Conservation (phyloP, 2,113 vertebrate genomes). For the Butorides virescens region DNA sequence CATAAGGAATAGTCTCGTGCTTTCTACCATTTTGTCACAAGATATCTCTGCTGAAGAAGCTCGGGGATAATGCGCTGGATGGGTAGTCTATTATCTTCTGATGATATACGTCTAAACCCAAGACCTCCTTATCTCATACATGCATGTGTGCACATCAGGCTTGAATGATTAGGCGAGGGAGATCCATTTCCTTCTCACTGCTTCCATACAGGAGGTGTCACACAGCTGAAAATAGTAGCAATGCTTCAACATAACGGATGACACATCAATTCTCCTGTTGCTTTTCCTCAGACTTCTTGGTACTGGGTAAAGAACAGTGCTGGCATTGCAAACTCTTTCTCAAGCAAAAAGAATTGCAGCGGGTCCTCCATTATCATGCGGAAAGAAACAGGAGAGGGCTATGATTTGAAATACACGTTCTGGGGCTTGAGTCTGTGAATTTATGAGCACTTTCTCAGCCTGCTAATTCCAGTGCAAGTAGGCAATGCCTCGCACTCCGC, state of each 20-base stretch:
- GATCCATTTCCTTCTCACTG: neutral
- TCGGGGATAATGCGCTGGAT: accelerated
- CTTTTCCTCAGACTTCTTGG: neutral
- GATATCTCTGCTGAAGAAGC: neutral
- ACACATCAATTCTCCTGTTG: accelerated
- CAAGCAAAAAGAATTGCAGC: neutral
- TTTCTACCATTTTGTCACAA: neutral
- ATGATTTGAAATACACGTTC: neutral
- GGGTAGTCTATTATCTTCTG: neutral
- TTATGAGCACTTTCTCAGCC: neutral
- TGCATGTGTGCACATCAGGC: neutral
- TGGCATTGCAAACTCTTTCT: neutral
- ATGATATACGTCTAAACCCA: neutral
- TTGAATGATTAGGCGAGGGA: neutral
- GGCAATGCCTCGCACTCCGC: neutral
- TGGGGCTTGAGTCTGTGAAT: neutral
- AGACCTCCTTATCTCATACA: neutral
- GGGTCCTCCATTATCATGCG: neutral
- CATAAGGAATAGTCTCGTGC: accelerated
- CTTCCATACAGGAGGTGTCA: neutral
- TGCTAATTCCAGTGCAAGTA: neutral
- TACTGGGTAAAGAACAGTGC: neutral
- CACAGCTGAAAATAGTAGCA: neutral
- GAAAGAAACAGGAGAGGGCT: neutral
- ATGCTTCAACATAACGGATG: neutral